Conservation (phyloP, 2,888 invertebrate species). For the Cistogaster globosa region DNA sequence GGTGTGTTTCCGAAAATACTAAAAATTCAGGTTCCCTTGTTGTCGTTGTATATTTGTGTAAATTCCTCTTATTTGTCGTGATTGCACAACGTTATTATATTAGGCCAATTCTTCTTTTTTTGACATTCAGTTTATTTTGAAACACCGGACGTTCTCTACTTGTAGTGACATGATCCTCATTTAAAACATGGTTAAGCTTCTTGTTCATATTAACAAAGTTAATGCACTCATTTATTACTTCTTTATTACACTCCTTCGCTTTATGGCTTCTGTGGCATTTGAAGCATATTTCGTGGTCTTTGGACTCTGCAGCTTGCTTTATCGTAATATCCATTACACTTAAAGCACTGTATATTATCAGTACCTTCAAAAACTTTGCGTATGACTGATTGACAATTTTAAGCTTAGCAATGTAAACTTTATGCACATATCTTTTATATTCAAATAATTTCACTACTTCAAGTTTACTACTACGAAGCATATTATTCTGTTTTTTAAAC, state of each 20-base stretch:
- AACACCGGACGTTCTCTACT: neutral
- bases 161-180: no score
- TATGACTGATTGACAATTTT: neutral
- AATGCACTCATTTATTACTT: neutral
- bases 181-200: no score
- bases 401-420: neutral
- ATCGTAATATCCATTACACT: neutral
- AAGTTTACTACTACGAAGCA: neutral
- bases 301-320: neutral
- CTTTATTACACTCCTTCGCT: neutral
- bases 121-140: conserved; percentile 4
- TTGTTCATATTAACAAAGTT: neutral
- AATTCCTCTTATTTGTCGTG: neutral
- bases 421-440: neutral
- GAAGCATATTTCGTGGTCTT: neutral
- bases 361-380: neutral
- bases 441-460: neutral
- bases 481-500: neutral
- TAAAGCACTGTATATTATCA: neutral
- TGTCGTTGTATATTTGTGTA: neutral
- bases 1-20: neutral
- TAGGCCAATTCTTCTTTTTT: conserved; percentile 1
- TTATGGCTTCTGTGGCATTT: no score
- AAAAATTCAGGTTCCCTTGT: neutral
- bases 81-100: neutral